These are phyloP conservation scores for Myodes glareolus DNA, from an alignment of 2,113 vertebrate species.

Conservation along the genomic window DNA sequence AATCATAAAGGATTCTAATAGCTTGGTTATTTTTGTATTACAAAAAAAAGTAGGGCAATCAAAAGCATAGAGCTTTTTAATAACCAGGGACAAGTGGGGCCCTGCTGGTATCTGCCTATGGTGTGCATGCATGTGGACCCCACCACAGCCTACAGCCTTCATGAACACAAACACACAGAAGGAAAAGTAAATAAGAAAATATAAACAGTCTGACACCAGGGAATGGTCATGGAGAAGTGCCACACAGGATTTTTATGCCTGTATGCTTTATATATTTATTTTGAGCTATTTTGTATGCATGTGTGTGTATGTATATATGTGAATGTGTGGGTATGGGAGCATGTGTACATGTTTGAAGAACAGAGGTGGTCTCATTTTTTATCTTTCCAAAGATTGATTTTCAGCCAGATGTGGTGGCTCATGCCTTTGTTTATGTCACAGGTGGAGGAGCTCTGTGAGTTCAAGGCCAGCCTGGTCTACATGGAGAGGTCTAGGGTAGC, in stretches of 20 bases:
- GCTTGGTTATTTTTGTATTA: constrained; percentile 53
- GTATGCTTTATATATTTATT: neutral
- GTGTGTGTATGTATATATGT: too few relatives aligned
- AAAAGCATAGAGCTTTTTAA: neutral
- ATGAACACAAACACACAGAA: neutral
- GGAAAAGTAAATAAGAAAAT: neutral
- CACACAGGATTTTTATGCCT: neutral
- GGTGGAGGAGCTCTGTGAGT: neutral
- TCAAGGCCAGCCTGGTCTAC: neutral
- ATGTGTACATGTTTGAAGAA: neutral
- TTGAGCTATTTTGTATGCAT: too few relatives aligned
- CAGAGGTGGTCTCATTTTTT: neutral
- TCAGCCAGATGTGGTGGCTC: neutral
- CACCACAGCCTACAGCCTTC: neutral
- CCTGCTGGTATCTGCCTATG: neutral
- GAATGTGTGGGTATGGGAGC: too few relatives aligned
- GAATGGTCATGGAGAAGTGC: neutral
- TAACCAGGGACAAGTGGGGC: neutral
- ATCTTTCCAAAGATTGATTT: neutral
- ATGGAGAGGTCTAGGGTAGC: neutral
- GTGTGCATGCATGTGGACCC: neutral
- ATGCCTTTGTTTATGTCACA: neutral
- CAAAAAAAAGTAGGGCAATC: constrained; percentile 2
- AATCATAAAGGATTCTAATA: constrained; percentile 75
- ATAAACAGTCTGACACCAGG: neutral